Conservation (phyloP, 2,797 vertebrate genomes). For the Anabacerthia variegaticeps region DNA sequence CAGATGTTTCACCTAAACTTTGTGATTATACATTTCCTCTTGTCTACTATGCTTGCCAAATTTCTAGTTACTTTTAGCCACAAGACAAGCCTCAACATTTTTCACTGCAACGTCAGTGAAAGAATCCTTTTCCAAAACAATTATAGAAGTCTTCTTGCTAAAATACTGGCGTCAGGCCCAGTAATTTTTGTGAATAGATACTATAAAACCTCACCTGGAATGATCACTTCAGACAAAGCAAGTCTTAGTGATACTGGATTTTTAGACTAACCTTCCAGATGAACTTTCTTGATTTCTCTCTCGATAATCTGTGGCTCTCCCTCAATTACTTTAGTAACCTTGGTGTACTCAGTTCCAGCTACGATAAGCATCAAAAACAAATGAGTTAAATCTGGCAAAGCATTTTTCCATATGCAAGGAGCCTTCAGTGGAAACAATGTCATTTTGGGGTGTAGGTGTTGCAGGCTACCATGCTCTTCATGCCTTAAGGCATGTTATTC, state of each 20-base stretch:
- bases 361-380: constrained; percentile 60
- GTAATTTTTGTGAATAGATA: neutral
- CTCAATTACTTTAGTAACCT: constrained; percentile 71
- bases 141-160: neutral
- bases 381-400: constrained; percentile 20
- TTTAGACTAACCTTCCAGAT: constrained; percentile 68
- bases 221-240: constrained; percentile 3
- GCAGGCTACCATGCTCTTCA: neutral
- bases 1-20: neutral
- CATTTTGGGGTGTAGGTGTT: neutral
- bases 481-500: neutral
- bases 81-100: neutral
- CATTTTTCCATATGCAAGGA: neutral
- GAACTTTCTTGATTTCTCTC: constrained; percentile 66
- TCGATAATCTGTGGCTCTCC: constrained; percentile 60
- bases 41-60: neutral
- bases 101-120: neutral
- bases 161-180: neutral
- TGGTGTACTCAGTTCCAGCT: constrained; percentile 66
- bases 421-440: neutral
- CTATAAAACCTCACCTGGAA: neutral
- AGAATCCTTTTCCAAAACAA: neutral
- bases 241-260: neutral
- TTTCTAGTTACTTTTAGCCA: neutral
- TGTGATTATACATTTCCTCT: neutral